These are phyloP conservation scores for Vollenhovia emeryi DNA, from an alignment of 1,140 invertebrate species.

Conservation along the genomic window DNA sequence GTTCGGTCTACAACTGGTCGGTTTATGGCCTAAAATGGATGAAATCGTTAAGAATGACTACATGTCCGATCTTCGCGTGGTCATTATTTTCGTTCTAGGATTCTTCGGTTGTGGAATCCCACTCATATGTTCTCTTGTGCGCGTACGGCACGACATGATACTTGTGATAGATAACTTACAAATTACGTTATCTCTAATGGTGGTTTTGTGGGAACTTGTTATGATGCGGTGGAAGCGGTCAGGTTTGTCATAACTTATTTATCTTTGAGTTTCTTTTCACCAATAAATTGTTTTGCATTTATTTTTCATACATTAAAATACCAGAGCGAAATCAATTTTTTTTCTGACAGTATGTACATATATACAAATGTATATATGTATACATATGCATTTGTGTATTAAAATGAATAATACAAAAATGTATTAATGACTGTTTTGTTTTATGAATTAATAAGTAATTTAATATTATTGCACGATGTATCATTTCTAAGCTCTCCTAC, in stretches of 20 bases:
- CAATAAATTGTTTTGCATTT: too few relatives aligned
- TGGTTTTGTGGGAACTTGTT: conserved; percentile 4
- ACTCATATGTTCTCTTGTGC: neutral
- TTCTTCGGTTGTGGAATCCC: neutral
- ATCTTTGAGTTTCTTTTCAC: too few relatives aligned
- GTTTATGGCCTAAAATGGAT: conserved; percentile 25
- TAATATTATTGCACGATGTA: neutral
- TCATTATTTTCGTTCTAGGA: neutral
- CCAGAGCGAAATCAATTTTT: too few relatives aligned
- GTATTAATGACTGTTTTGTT: too few relatives aligned
- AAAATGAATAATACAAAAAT: too few relatives aligned
- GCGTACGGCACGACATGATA: neutral
- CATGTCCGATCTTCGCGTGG: conserved; percentile 4
- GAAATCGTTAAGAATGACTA: neutral
- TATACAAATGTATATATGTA: too few relatives aligned
- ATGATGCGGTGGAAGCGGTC: neutral
- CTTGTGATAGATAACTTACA: conserved; percentile 26
- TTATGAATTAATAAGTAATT: neutral
- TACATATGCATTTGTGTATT: too few relatives aligned
- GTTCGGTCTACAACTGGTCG: neutral
- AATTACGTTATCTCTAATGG: neutral
- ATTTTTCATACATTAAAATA: too few relatives aligned
- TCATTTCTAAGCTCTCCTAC: neutral
- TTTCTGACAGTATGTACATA: too few relatives aligned
- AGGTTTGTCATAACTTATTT: too few relatives aligned